These are phyloP conservation scores for Folsomia candida DNA, from an alignment of 2,888 invertebrate genomes.

Conservation along the genomic window DNA sequence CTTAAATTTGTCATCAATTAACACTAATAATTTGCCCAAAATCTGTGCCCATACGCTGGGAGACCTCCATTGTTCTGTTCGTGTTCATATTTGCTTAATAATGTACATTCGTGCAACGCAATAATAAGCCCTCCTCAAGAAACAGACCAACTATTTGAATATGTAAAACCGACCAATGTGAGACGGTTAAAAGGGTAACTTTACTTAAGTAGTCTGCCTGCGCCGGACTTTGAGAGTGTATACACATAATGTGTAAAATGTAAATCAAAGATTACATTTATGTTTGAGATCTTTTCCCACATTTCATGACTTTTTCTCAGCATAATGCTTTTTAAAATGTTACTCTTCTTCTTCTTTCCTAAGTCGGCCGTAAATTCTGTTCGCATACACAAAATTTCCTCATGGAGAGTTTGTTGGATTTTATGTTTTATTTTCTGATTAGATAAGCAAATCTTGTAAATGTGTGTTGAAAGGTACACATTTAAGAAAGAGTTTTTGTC, in stretches of 20 bases:
- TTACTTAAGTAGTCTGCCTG: background rate
- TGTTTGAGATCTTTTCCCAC: slow-evolving; percentile 4
- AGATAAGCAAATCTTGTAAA: slow-evolving; percentile 18
- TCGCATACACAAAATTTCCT: background rate
- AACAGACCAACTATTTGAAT: background rate
- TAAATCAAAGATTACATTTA: slow-evolving; percentile 6
- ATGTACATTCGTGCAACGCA: background rate
- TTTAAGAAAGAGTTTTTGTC: slow-evolving; percentile 1
- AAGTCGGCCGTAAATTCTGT: background rate
- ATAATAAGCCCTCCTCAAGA: background rate
- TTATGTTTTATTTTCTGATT: slow-evolving; percentile 18
- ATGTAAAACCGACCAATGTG: too few relatives aligned
- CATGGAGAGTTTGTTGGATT: slow-evolving; percentile 4
- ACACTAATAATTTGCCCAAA: too few relatives aligned
- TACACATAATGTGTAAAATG: background rate
- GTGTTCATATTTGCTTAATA: background rate
- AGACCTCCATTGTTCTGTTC: too few relatives aligned
- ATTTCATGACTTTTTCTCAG: slow-evolving; percentile 2
- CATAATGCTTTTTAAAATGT: background rate
- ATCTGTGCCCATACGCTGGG: too few relatives aligned
- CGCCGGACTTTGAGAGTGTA: background rate
- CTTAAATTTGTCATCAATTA: too few relatives aligned
- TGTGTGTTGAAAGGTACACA: slow-evolving; percentile 3
- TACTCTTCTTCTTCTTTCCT: too few relatives aligned
- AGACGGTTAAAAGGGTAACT: background rate